phyloP scores from a whole-genome alignment of 37 sponge, comb jelly and placozoan species.

The Oopsacas minuta region DNA sequence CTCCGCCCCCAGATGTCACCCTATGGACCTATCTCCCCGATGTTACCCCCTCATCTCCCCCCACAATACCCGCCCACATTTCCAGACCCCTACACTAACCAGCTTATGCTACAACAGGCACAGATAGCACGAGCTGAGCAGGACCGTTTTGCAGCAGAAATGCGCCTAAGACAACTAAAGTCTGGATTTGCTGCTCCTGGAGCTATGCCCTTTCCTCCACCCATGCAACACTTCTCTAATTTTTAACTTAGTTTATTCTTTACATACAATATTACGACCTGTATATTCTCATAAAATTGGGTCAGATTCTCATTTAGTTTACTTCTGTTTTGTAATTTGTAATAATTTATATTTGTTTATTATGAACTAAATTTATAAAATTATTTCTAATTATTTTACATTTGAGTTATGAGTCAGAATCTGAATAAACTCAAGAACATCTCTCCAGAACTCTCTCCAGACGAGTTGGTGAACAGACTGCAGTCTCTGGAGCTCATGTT shows the following conservation, averaged over 20 bases:
- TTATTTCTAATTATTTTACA: neutral
- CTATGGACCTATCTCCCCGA: neutral
- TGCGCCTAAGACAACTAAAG: neutral
- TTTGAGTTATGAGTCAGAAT: neutral
- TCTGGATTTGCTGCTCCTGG: neutral
- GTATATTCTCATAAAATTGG: neutral
- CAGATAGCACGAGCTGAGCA: neutral
- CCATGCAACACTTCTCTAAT: neutral
- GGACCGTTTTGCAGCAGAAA: neutral
- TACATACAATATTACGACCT: neutral
- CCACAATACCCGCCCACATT: neutral
- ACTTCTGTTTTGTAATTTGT: neutral
- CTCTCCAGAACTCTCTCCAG: neutral
- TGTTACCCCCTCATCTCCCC: neutral
- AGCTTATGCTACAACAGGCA: neutral
- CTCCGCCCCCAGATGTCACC: neutral
- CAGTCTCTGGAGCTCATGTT: neutral
- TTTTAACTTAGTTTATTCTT: neutral
- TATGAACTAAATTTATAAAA: neutral
- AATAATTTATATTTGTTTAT: neutral
- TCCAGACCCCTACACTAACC: constrained; percentile 17
- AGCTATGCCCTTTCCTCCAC: neutral
- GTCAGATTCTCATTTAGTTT: neutral
- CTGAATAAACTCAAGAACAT: constrained; percentile 16
- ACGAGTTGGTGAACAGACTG: constrained; percentile 11